Conservation (phyloP, 2,113 vertebrate genomes). For the Coptodon bakossiorum region DNA sequence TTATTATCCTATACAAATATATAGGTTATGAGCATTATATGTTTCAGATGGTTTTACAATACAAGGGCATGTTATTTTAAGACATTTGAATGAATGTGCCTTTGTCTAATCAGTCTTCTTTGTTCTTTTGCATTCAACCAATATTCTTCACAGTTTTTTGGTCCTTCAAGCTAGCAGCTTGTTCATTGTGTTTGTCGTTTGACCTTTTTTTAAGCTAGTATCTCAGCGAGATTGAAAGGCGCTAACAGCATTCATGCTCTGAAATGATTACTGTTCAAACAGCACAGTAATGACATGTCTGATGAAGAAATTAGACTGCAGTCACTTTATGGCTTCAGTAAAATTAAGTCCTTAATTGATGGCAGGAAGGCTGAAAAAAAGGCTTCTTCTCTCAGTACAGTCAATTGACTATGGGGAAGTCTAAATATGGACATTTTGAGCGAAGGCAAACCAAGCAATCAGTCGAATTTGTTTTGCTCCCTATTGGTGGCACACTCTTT, state of each 20-base stretch:
- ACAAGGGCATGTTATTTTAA: background rate
- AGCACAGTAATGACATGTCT: slow-evolving; percentile 62
- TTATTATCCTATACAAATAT: background rate
- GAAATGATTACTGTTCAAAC: slow-evolving; percentile 63
- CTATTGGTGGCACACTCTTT: background rate
- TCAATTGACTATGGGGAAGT: slow-evolving; percentile 22
- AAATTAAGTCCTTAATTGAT: slow-evolving; percentile 62
- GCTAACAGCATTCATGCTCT: slow-evolving; percentile 19
- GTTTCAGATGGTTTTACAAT: background rate
- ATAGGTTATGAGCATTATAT: background rate
- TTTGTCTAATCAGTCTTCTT: background rate
- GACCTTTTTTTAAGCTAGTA: slow-evolving; percentile 9
- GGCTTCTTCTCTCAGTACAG: background rate
- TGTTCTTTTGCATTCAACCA: background rate
- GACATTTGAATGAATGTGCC: background rate
- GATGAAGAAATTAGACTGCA: slow-evolving; percentile 50
- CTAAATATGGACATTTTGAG: background rate
- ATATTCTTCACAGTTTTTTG: background rate
- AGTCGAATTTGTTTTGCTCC: background rate
- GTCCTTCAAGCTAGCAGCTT: background rate
- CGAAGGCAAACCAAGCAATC: background rate
- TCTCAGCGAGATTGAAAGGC: slow-evolving; percentile 30
- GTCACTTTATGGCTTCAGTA: slow-evolving; percentile 41
- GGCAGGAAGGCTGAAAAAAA: slow-evolving; percentile 28
- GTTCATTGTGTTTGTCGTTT: slow-evolving; percentile 17